phyloP scores from a whole-genome alignment of 1,140 invertebrate species.

The Aphis craccivora region DNA sequence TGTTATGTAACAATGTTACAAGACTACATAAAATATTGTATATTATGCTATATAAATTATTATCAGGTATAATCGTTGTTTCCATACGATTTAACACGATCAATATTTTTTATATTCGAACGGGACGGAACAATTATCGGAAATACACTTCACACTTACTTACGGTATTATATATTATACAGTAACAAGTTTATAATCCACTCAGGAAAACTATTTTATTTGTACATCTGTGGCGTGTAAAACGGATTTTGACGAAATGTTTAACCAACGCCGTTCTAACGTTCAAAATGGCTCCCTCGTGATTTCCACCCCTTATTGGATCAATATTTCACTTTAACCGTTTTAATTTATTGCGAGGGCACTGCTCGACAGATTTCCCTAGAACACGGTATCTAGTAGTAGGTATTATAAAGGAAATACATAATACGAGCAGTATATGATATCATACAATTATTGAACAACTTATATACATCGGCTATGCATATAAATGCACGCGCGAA shows the following conservation, averaged over 20 bases:
- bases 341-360: conserved; percentile 35
- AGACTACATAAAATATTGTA: background rate
- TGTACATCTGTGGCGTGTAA: background rate
- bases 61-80: too few species aligned
- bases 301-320: conserved; percentile 50
- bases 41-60: too few species aligned
- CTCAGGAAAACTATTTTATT: conserved; percentile 14
- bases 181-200: background rate
- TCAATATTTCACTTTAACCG: conserved; percentile 48
- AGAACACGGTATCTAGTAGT: background rate
- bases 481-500: background rate
- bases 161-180: background rate
- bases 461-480: background rate
- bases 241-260: conserved; percentile 52
- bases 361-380: conserved; percentile 20
- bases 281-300: conserved; percentile 35
- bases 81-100: background rate
- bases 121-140: background rate
- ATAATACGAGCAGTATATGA: background rate
- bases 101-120: background rate
- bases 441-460: background rate
- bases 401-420: background rate
- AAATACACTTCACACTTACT: background rate
- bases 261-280: conserved; percentile 46
- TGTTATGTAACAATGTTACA: background rate